phyloP scores from a whole-genome alignment of 2,113 vertebrate species.

The Periophthalmodon schlosseri region DNA sequence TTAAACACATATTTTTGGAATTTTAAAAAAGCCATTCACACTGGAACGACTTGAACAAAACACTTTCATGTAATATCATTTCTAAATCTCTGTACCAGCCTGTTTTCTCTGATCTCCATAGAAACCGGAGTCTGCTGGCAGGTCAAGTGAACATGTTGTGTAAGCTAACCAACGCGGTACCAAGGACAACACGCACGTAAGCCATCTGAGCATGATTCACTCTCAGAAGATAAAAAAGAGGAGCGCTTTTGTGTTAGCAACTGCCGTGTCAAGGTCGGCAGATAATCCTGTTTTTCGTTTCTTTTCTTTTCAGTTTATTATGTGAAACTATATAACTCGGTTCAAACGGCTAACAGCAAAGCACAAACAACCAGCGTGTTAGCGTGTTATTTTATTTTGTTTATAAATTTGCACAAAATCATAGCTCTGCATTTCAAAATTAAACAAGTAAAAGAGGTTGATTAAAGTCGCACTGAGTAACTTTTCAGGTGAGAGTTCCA shows the following conservation, averaged over 20 bases:
- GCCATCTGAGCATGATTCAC: conserved; percentile 44
- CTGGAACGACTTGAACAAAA: background rate
- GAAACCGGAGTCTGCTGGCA: conserved; percentile 4
- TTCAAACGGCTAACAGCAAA: background rate
- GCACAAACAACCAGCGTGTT: too few species aligned
- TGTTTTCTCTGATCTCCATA: background rate
- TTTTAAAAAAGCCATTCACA: too few species aligned
- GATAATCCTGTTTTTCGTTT: conserved; percentile 57
- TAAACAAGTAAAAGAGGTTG: too few species aligned
- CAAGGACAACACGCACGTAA: conserved; percentile 42
- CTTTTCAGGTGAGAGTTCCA: too few species aligned
- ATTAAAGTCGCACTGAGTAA: too few species aligned
- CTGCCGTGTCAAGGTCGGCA: conserved; percentile 53
- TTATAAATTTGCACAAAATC: too few species aligned
- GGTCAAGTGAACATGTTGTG: conserved; percentile 14
- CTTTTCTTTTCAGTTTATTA: background rate
- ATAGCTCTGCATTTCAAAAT: too few species aligned
- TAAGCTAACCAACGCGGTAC: conserved; percentile 20
- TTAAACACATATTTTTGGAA: too few species aligned
- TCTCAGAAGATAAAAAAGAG: conserved; percentile 47
- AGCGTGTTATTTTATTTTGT: too few species aligned
- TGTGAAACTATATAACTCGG: background rate
- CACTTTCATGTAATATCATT: background rate
- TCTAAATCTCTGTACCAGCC: background rate
- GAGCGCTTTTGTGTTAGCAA: conserved; percentile 32